Conservation (phyloP, 2,888 invertebrate genomes). For the Plagodis dolabraria region DNA sequence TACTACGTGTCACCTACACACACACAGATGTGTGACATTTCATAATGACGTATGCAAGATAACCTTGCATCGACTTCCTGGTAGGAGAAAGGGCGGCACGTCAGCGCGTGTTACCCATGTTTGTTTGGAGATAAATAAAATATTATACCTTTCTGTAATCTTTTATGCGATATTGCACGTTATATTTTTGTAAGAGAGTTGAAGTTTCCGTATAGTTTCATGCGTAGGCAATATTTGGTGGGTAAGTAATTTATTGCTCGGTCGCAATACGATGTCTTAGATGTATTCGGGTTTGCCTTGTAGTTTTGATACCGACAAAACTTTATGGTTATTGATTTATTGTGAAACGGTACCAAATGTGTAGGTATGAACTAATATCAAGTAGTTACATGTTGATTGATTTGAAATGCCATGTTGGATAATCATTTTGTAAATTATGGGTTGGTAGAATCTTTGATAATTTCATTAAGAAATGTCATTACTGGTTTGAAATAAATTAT, state of each 20-base stretch:
- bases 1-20: conserved; percentile 12
- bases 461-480: no score
- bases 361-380: no score
- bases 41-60: conserved; percentile 21
- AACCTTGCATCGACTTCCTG: conserved; percentile 40
- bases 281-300: no score
- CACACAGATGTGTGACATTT: conserved; percentile 25
- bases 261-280: background rate
- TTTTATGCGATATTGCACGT: conserved; percentile 5
- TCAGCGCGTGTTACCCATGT: conserved; percentile 14
- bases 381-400: no score
- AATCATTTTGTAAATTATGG: no score
- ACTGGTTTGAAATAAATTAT: no score
- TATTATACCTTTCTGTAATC: background rate
- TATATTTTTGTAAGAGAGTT: background rate
- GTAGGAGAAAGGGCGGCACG: conserved; percentile 37
- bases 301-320: no score
- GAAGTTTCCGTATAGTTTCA: background rate
- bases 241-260: background rate
- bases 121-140: conserved; percentile 20
- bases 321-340: no score
- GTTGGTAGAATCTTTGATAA: no score
- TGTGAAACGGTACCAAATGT: no score
- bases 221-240: background rate
- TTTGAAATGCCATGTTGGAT: no score